phyloP scores from a whole-genome alignment of 2,797 vertebrate species.

The Glossophaga mutica region DNA sequence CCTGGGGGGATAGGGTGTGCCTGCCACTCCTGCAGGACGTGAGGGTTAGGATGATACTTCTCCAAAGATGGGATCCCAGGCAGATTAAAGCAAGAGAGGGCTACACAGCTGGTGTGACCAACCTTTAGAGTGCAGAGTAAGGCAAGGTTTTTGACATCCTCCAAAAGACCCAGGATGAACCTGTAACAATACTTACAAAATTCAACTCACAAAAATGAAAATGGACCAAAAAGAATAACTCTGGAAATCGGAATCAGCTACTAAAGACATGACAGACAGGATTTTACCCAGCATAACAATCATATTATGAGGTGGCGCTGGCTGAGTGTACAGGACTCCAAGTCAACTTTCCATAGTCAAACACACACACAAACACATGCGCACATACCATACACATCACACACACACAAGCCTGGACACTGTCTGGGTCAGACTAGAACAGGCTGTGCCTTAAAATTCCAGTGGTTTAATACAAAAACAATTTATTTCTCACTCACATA shows the following conservation, averaged over 20 bases:
- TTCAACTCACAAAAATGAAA: neutral
- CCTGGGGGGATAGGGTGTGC: neutral
- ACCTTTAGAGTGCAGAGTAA: neutral
- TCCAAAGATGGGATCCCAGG: neutral
- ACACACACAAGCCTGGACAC: neutral
- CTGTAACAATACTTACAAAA: accelerated
- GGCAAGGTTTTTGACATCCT: neutral
- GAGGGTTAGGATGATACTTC: neutral
- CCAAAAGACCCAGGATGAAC: neutral
- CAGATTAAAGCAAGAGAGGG: neutral
- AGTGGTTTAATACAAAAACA: neutral
- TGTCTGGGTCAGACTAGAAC: too few relatives aligned
- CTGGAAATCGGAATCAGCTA: neutral
- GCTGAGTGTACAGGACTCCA: neutral
- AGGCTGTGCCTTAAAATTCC: neutral
- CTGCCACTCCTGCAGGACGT: neutral
- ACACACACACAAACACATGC: neutral
- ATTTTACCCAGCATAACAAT: accelerated
- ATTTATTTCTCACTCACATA: neutral
- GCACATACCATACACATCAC: too few relatives aligned
- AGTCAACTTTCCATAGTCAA: neutral
- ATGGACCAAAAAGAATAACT: neutral
- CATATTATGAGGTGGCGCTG: neutral
- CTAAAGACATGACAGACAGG: neutral
- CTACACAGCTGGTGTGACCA: neutral